Evolutionary conservation across 2,888 invertebrate species (phyloP), one percentile per base, ranked within the genome.

Genomic region (Lithophane socia): DNA sequence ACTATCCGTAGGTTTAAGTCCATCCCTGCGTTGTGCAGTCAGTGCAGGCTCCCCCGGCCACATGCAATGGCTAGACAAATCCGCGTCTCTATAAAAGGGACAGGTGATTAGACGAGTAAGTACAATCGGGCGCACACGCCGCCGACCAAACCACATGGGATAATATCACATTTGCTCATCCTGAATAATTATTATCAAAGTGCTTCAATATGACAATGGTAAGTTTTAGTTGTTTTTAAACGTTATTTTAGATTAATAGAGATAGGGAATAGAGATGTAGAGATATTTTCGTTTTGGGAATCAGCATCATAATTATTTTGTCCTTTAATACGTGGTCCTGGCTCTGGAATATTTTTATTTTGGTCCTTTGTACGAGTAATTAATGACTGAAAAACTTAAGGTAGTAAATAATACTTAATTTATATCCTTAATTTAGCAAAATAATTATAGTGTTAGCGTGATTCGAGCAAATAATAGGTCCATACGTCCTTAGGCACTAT

Each of bases 61-160:
- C 92, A 92, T 94, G 95, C 95, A 94, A 93, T 93, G 92, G 91
- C 94, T 95, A 96, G 95, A 95, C 95, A 96, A 96, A 96, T 92
- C 93, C 90, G 93, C 94, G 95, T 94, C 94, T 96, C 95, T 96
- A 96, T 96, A 96, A 94, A 96, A 96, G 96, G 96, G 95, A 96
- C 96, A 93, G 94, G 91, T 96, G 95, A 96, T 96, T 96, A 96
- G 93, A 91, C 88, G 89, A 89, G 93, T 93, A 95, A 94, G 95
- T 96, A 96, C 94, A 96, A 93, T 92, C 93, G 92, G 94, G 94
- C 95, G 94, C 91, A 94, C 88, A 90, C 95, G 93, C 91, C 92
- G 94, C 91, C 91, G 86, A 91, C 88, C 83, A 85, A 91, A 91
- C 90, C 92, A 93, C 94, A 95, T 94, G 94, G 95, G 94, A 95